phyloP scores from a whole-genome alignment of 2,113 vertebrate genomes.

The Piaya cayana region DNA sequence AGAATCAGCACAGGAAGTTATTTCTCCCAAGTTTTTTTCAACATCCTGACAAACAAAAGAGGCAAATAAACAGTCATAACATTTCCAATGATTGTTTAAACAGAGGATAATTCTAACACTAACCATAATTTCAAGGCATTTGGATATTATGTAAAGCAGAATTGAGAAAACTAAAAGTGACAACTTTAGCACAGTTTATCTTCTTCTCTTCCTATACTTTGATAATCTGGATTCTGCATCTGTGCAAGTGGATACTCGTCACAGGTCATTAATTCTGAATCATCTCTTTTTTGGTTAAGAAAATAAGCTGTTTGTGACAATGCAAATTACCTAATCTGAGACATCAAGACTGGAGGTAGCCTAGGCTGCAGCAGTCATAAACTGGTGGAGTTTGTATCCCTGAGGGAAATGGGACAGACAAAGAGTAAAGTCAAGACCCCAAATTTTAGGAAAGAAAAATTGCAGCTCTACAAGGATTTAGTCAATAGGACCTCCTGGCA shows the following conservation, averaged over 20 bases:
- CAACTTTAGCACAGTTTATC: neutral
- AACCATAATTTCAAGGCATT: neutral
- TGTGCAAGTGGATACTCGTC: neutral
- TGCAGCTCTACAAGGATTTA: neutral
- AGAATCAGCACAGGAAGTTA: neutral
- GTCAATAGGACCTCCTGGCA: neutral
- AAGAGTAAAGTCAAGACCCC: neutral
- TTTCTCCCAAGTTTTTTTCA: neutral
- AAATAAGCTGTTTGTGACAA: neutral
- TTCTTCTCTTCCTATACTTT: neutral
- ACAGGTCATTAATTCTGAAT: neutral
- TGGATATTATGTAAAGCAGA: neutral
- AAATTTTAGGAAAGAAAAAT: neutral
- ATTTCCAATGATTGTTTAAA: neutral
- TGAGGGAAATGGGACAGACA: neutral
- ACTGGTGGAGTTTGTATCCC: neutral
- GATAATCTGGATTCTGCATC: neutral
- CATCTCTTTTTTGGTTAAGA: neutral
- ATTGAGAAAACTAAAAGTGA: neutral
- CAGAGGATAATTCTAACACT: neutral
- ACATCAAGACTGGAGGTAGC: neutral
- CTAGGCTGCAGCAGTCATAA: neutral
- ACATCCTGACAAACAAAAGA: neutral
- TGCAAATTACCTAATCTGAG: neutral
- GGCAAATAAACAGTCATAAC: neutral